phyloP scores from a whole-genome alignment of 2,797 vertebrate genomes.

The Babyrousa celebensis region DNA sequence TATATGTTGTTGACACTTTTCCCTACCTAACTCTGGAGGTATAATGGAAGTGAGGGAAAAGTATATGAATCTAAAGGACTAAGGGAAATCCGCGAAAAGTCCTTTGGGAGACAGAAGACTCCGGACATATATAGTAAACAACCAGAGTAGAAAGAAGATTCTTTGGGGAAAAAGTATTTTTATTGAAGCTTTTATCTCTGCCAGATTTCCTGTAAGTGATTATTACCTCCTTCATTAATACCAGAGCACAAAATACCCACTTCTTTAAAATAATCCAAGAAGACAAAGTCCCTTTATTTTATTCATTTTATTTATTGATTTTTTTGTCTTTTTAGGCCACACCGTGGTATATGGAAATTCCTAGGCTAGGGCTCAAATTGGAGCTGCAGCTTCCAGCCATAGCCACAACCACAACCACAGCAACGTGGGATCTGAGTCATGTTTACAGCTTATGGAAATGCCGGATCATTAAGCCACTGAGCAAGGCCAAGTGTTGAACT shows the following conservation, averaged over 20 bases:
- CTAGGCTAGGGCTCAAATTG: no score
- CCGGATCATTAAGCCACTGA: no score
- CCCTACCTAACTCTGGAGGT: neutral
- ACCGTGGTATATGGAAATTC: no score
- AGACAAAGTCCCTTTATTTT: neutral
- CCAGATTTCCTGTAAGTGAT: neutral
- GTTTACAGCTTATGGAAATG: no score
- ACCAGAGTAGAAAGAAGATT: neutral
- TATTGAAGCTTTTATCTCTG: neutral
- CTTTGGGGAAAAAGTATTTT: neutral
- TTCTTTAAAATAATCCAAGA: neutral
- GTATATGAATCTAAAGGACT: neutral
- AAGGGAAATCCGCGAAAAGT: neutral
- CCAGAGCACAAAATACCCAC: neutral
- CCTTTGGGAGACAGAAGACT: neutral
- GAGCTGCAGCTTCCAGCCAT: no score
- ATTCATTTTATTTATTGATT: no score
- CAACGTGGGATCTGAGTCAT: no score
- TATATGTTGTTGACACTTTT: neutral
- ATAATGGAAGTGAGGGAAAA: neutral
- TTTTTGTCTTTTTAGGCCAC: no score
- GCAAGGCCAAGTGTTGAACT: no score
- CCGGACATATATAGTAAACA: neutral
- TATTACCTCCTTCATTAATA: neutral
- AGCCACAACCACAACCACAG: no score